Percentiles rank a stretch among this genome's conserved stretches.
Evolutionary conservation across 2,113 vertebrate species (phyloP).

Genomic region (Nerophis lumbriciformis): DNA sequence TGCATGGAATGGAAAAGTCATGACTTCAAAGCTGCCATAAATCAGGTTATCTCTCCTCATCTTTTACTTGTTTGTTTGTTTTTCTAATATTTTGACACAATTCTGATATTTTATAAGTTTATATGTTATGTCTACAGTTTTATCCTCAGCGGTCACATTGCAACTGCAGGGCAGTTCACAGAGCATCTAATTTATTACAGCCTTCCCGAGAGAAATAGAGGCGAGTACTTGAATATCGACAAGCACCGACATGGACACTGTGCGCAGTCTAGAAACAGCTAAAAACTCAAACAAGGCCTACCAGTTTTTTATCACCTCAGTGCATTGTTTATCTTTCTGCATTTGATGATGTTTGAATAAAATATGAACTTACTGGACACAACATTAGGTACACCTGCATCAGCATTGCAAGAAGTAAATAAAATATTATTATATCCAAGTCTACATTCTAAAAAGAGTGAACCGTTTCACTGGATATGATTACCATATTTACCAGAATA

Average conservation of each 20-base stretch:
- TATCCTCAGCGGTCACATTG: conserved; percentile 66
- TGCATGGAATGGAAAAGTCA: conserved; percentile 33
- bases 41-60: conserved; percentile 54
- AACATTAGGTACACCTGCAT: too few relatives aligned
- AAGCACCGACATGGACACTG: conserved; percentile 69
- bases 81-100: conserved; percentile 3
- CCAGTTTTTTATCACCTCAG: conserved; percentile 26
- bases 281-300: conserved; percentile 33
- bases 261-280: conserved; percentile 59
- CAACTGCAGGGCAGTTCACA: conserved; percentile 81
- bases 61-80: conserved; percentile 26
- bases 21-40: conserved; percentile 35
- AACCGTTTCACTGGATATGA: too few relatives aligned
- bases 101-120: conserved; percentile 57
- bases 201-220: conserved; percentile 61
- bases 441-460: too few relatives aligned
- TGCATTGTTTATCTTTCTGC: background rate
- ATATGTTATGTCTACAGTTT: conserved; percentile 52
- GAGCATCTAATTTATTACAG: conserved; percentile 77
- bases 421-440: too few relatives aligned
- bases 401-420: too few relatives aligned
- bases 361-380: background rate
- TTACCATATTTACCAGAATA: too few relatives aligned
- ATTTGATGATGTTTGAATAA: background rate
- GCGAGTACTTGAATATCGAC: conserved; percentile 75